These are phyloP conservation scores for Martes martes DNA, from an alignment of 2,113 vertebrate genomes.

Conservation along the genomic window DNA sequence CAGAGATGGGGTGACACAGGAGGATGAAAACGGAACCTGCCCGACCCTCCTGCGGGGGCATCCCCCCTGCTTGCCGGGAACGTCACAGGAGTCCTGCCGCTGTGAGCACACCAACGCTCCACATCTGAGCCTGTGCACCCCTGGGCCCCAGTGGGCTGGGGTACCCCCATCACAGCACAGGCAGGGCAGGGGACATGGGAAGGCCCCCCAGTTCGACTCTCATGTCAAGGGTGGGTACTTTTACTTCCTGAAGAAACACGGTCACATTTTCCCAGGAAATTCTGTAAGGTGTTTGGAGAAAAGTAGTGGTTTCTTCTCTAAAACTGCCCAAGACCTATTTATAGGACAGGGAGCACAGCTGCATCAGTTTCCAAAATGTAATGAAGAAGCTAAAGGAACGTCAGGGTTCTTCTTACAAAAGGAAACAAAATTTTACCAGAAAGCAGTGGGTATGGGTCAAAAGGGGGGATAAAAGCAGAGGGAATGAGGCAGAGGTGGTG, in stretches of 20 bases:
- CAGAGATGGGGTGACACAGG: background rate
- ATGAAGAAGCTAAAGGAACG: background rate
- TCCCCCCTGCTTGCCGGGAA: background rate
- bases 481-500: background rate
- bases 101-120: rapidly evolving
- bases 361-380: background rate
- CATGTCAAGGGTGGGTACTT: rapidly evolving
- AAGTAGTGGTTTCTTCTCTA: slow-evolving; percentile 13
- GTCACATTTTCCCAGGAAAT: slow-evolving; percentile 19
- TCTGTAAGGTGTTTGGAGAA: background rate
- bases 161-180: rapidly evolving
- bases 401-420: background rate
- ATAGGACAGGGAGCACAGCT: background rate
- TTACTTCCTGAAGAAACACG: background rate
- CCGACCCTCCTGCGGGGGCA: background rate
- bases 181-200: background rate
- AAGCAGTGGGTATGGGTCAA: background rate
- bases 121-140: background rate
- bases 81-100: background rate
- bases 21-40: rapidly evolving
- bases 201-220: background rate
- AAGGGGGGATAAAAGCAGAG: background rate
- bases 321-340: slow-evolving; percentile 19
- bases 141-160: background rate
- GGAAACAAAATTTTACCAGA: background rate